Base-by-base conservation (phyloP, 2,888 invertebrate genomes). In the Drosophila maculinotata region DNA sequence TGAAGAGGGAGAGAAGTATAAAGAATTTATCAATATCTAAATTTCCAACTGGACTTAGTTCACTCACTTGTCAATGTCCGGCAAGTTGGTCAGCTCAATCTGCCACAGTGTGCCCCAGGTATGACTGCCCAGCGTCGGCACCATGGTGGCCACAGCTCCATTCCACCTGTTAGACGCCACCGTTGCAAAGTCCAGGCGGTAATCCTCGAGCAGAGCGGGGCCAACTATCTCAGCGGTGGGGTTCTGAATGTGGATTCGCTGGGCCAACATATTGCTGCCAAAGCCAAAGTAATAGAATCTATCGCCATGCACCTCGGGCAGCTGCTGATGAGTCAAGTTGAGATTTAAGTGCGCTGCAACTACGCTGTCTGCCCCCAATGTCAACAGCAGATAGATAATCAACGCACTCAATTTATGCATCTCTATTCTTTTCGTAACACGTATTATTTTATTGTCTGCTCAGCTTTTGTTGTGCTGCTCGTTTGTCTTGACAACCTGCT, bases 131-230 rank as follows among this genome's bases (percentile, higher is more conserved):
- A 33, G 20, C 2, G 88, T 88, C 7, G 87, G 85, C 14, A 95
- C 94, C 69, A 98, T 95, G n/a, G 97, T 97, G 1, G 97, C 97
- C 0, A 95, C 94, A 6, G 95, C 93, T 9, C 98, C 98, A 65
- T 93, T 91, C 98, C 98, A 98, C 35, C 93, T 92, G 0, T 94
- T 93, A 75, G 93, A 93, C 74, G 93, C 93, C 10, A 31, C 48
- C 25, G 91, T 92, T 10, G 93, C 93, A 85, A 96, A 96, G 91
- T 96, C 95, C 26, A 96, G 90, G 69, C 94, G 93, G 85, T 94
- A 95, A 76, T 94, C 91, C 41, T 95, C 44, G 0, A 90, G 64
- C 45, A 94, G 93, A 3, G 95, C 98, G 48, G 94, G 93, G 25
- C 94, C 94, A 77, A 94, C 92, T 83, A 95, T 93, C 53, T 93